A percentile compares a stretch with the other conserved stretches of the same genome.
Evolutionary conservation across 92 coral and sea anemone genomes (phyloP).

Genomic region (Virgularia gustaviana): DNA sequence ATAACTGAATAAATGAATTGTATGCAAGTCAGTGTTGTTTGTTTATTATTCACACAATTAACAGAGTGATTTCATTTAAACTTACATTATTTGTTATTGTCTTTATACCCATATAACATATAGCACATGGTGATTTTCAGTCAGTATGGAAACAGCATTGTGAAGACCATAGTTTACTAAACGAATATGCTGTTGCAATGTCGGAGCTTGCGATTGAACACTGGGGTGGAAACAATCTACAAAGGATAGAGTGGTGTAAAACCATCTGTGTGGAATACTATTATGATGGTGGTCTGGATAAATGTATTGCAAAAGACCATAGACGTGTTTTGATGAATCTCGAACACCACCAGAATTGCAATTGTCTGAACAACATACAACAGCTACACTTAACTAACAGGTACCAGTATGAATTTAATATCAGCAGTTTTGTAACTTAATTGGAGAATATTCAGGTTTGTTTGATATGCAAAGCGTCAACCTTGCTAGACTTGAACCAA

Average conservation of each 20-base stretch:
- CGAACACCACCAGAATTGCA: slow-evolving; percentile 64
- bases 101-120: neutral
- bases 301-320: slow-evolving; percentile 64
- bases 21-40: too few species aligned
- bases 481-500: too few species aligned
- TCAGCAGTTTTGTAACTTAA: too few species aligned
- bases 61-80: neutral
- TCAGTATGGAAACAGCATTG: slow-evolving; percentile 86
- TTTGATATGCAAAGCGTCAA: too few species aligned
- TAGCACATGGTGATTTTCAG: slow-evolving; percentile 79
- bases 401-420: too few species aligned
- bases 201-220: slow-evolving; percentile 65
- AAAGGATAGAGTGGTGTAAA: slow-evolving; percentile 87
- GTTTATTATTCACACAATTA: neutral
- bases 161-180: slow-evolving; percentile 53
- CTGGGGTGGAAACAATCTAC: slow-evolving; percentile 77
- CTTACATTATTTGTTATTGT: neutral
- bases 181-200: slow-evolving; percentile 83
- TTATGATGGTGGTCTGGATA: slow-evolving; percentile 63
- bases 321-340: slow-evolving; percentile 48
- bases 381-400: too few species aligned
- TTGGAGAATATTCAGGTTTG: too few species aligned
- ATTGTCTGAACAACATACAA: slow-evolving; percentile 55
- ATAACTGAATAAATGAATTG: too few species aligned
- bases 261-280: slow-evolving; percentile 63